phyloP scores from a whole-genome alignment of 2,888 invertebrate genomes.

The Netelia fuscicornis region DNA sequence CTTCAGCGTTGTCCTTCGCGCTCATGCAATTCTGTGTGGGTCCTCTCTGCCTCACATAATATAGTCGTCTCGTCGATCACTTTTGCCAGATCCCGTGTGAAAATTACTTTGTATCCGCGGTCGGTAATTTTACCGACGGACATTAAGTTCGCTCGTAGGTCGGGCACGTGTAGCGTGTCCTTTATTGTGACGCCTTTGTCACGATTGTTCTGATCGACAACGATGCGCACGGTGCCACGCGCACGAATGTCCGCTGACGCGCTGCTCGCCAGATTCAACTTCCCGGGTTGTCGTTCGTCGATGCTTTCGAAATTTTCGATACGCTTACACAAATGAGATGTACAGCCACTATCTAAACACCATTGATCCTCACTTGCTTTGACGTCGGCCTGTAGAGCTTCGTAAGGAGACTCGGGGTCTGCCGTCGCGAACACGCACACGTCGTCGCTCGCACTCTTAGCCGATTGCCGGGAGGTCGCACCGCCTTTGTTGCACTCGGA shows the following conservation, averaged over 20 bases:
- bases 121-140: slow-evolving; percentile 60
- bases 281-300: slow-evolving; percentile 38
- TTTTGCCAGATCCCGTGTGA: slow-evolving; percentile 52
- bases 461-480: slow-evolving; percentile 4
- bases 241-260: slow-evolving; percentile 50
- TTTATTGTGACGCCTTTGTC: slow-evolving; percentile 47
- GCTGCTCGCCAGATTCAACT: slow-evolving; percentile 62
- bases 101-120: slow-evolving; percentile 41
- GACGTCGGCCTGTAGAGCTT: slow-evolving; percentile 32
- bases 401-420: neutral
- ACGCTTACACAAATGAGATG: slow-evolving; percentile 60
- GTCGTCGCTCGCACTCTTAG: slow-evolving; percentile 45
- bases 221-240: slow-evolving; percentile 38
- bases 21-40: neutral
- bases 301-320: slow-evolving; percentile 46
- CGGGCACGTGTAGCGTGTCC: slow-evolving; percentile 50
- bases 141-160: slow-evolving; percentile 57
- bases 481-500: slow-evolving; percentile 8
- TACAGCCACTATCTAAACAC: slow-evolving; percentile 67
- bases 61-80: slow-evolving; percentile 59
- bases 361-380: slow-evolving; percentile 22
- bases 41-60: slow-evolving; percentile 50
- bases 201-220: slow-evolving; percentile 1
- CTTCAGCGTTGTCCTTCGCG: slow-evolving; percentile 7
- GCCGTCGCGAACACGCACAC: slow-evolving; percentile 32